phyloP scores from a whole-genome alignment of 2,113 vertebrate genomes.

The Pygoscelis antarcticus region DNA sequence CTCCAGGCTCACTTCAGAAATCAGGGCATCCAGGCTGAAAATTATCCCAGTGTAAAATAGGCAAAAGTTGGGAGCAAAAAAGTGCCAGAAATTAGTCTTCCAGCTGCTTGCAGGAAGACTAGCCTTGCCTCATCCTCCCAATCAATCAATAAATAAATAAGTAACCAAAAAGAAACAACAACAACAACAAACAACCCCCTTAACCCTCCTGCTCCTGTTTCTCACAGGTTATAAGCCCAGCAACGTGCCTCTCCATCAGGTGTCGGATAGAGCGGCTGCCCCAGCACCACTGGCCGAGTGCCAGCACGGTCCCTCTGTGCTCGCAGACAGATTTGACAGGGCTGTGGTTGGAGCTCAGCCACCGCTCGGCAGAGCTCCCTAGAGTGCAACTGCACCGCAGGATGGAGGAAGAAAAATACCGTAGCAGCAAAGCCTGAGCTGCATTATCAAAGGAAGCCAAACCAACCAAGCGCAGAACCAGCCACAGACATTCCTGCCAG shows the following conservation, averaged over 20 bases:
- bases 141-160: not conserved
- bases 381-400: accelerated
- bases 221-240: not conserved
- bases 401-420: not conserved
- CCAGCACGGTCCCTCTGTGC: not conserved
- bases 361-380: not conserved
- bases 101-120: not conserved
- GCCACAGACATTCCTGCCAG: not conserved
- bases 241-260: accelerated
- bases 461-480: not conserved
- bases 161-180: not conserved
- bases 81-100: not conserved
- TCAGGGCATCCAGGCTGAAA: not conserved
- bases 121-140: not conserved
- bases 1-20: not conserved
- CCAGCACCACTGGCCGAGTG: not conserved
- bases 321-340: not conserved
- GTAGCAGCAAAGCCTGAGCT: not conserved
- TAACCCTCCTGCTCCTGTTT: not conserved
- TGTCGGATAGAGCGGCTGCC: not conserved
- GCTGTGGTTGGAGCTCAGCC: not conserved
- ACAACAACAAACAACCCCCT: not conserved
- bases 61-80: not conserved
- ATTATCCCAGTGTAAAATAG: not conserved
- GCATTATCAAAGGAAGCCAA: not conserved